Conservation (phyloP, 2,888 invertebrate species). For the Megalurothrips usitatus region DNA sequence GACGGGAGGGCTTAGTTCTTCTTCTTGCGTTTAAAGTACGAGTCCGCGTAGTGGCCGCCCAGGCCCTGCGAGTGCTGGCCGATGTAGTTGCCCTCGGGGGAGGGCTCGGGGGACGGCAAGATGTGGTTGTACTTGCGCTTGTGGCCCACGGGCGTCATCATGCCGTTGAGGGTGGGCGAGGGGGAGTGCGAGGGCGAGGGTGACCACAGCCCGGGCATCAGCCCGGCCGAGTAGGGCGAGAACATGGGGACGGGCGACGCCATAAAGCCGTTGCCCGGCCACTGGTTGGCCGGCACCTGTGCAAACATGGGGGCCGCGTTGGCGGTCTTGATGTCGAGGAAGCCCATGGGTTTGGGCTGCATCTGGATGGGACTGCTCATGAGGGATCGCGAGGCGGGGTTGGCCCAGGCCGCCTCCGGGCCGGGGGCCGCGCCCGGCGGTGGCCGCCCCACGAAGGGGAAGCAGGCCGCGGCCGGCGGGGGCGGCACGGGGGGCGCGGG, state of each 20-base stretch:
- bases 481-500: background rate
- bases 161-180: conserved; percentile 32
- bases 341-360: conserved; percentile 35
- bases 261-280: background rate
- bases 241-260: conserved; percentile 3
- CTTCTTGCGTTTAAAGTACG: conserved; percentile 48
- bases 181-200: conserved; percentile 27
- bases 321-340: conserved; percentile 33
- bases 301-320: background rate
- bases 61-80: conserved; percentile 53
- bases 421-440: conserved; percentile 34
- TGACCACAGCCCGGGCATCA: conserved; percentile 9
- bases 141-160: conserved; percentile 44
- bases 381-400: conserved; percentile 36
- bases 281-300: background rate
- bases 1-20: conserved; percentile 39
- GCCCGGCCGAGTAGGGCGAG: conserved; percentile 3
- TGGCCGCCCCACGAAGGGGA: conserved; percentile 35
- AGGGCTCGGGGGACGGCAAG: conserved; percentile 49
- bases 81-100: conserved; percentile 50
- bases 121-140: conserved; percentile 47
- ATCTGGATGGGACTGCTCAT: conserved; percentile 34
- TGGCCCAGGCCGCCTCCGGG: conserved; percentile 34
- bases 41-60: conserved; percentile 53
- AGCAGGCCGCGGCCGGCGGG: background rate